A percentile compares a stretch with the other conserved stretches of the same genome.
These are phyloP conservation scores for Rhizoglyphus robini DNA, from an alignment of 1,140 invertebrate species.

Conservation along the genomic window DNA sequence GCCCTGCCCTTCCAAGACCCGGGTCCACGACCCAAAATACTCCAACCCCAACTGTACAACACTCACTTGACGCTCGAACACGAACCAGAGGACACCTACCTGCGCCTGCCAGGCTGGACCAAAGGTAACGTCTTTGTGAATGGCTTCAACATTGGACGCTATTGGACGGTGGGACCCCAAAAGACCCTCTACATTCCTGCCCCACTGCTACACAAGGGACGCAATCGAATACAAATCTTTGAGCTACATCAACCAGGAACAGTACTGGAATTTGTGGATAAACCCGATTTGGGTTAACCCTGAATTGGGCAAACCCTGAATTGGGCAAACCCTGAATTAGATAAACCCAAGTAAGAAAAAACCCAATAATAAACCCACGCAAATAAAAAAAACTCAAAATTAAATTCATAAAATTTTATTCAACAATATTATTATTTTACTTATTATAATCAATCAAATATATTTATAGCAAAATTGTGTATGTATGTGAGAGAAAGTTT, in stretches of 20 bases:
- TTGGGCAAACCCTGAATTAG: too few relatives aligned
- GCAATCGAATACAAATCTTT: constrained; percentile 20
- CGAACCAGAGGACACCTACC: constrained; percentile 21
- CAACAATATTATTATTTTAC: too few relatives aligned
- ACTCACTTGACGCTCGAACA: background rate
- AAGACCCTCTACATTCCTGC: constrained; percentile 42
- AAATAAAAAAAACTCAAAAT: too few relatives aligned
- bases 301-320: too few relatives aligned
- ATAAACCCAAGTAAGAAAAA: too few relatives aligned
- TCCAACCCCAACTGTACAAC: background rate
- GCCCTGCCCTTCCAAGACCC: background rate
- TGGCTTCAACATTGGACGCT: constrained; percentile 48
- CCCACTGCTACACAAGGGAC: constrained; percentile 23
- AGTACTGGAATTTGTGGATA: constrained; percentile 13
- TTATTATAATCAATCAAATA: too few relatives aligned
- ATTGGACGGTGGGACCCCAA: constrained; percentile 44
- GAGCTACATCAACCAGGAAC: constrained; percentile 16
- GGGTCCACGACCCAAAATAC: background rate
- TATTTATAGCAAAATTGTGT: too few relatives aligned
- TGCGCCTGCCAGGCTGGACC: constrained; percentile 17
- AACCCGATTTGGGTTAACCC: constrained; percentile 10
- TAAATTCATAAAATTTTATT: too few relatives aligned
- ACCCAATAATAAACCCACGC: too few relatives aligned
- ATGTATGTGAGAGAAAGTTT: too few relatives aligned
- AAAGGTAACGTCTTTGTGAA: constrained; percentile 47